Conservation (phyloP, 2,113 vertebrate species). For the Centrocercus urophasianus region DNA sequence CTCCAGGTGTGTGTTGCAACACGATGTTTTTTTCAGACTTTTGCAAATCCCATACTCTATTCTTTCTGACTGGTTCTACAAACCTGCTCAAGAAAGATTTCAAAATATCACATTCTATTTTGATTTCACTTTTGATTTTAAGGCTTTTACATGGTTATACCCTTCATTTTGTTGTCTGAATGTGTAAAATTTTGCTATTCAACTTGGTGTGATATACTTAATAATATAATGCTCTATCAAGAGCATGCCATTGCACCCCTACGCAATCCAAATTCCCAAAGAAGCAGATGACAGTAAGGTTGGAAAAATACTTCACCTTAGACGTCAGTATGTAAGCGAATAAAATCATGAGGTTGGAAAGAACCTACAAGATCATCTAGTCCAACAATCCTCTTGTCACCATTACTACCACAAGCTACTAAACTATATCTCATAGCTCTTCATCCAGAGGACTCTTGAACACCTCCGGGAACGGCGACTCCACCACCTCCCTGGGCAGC, state of each 20-base stretch:
- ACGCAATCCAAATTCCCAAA: background rate
- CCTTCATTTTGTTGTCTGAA: background rate
- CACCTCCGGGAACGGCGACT: no score
- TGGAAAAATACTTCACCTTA: constrained; percentile 28
- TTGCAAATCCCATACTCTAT: background rate
- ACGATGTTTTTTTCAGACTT: background rate
- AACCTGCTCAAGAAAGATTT: background rate
- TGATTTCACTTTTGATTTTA: background rate
- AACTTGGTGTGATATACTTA: background rate
- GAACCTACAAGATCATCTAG: no score
- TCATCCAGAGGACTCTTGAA: no score
- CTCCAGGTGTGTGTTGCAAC: background rate
- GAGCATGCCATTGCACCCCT: background rate
- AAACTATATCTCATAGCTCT: no score
- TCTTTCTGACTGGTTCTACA: background rate
- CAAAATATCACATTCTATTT: background rate
- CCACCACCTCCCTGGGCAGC: no score
- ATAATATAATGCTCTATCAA: background rate
- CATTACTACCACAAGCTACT: no score
- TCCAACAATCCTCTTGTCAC: no score
- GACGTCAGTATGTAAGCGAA: background rate
- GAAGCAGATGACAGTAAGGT: background rate
- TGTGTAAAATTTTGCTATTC: background rate
- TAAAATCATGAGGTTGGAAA: no score
- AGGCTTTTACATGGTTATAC: background rate